Percentiles rank a stretch among this genome's conserved stretches.
Evolutionary conservation across 2,113 vertebrate species (phyloP).

Genomic region (Alaudala cheleensis): DNA sequence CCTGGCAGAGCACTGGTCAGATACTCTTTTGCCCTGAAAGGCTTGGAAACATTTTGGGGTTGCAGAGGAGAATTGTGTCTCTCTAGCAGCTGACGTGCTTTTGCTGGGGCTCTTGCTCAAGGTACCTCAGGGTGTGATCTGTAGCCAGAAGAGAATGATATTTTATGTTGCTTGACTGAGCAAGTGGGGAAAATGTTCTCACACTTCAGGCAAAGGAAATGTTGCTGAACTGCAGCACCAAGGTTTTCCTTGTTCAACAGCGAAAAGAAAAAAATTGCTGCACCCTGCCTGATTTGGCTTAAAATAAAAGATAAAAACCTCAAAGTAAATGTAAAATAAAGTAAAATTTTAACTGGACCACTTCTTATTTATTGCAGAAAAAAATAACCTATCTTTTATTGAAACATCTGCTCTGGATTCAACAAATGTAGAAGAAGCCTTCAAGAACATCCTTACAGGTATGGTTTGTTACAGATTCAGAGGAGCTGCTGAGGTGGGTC

Average conservation of each 20-base stretch:
- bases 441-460: constrained; percentile 98
- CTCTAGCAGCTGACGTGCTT: not conserved
- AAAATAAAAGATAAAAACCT: not conserved
- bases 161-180: not conserved
- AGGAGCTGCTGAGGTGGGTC: not conserved
- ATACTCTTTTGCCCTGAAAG: not conserved
- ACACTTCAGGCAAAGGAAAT: not conserved
- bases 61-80: not conserved
- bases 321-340: not conserved
- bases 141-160: not conserved
- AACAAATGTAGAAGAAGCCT: constrained; percentile 97
- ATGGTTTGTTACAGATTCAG: not conserved
- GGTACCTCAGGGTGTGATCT: not conserved
- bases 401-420: constrained; percentile 98
- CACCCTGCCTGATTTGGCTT: not conserved
- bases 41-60: not conserved
- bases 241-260: not conserved
- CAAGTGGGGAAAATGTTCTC: not conserved
- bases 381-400: constrained; percentile 97
- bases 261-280: not conserved
- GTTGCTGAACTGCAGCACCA: not conserved
- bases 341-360: not conserved
- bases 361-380: constrained; percentile 79
- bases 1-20: not conserved
- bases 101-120: not conserved